phyloP scores from a whole-genome alignment of 2,113 vertebrate genomes.

The Apteryx mantelli region DNA sequence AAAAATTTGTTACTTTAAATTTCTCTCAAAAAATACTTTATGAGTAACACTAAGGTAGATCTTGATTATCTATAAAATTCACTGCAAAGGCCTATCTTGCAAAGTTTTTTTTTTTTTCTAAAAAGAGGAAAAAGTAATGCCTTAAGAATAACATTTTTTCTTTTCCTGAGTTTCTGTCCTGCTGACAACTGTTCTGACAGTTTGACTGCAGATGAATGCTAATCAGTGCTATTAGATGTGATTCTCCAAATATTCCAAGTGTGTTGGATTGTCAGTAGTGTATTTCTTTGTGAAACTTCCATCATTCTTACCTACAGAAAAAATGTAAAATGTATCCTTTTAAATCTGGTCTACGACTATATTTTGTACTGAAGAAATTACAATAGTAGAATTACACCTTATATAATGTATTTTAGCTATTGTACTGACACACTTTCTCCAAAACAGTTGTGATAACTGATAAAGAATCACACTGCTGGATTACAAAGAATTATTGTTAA shows the following conservation, averaged over 20 bases:
- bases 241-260: neutral
- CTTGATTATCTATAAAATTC: neutral
- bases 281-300: neutral
- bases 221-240: neutral
- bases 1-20: neutral
- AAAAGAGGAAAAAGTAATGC: neutral
- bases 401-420: neutral
- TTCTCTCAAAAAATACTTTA: neutral
- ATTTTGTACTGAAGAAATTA: neutral
- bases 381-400: neutral
- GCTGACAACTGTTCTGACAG: neutral
- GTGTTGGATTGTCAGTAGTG: neutral
- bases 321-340: neutral
- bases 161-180: neutral
- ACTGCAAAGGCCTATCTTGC: neutral
- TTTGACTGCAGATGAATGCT: neutral
- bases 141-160: neutral
- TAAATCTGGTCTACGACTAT: neutral
- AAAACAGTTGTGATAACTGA: neutral
- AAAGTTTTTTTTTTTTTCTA: neutral
- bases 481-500: conserved; percentile 25
- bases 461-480: neutral
- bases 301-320: neutral
- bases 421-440: neutral
- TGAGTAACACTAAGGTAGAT: neutral